phyloP scores from a whole-genome alignment of 2,888 invertebrate genomes.

The Amiota minor region DNA sequence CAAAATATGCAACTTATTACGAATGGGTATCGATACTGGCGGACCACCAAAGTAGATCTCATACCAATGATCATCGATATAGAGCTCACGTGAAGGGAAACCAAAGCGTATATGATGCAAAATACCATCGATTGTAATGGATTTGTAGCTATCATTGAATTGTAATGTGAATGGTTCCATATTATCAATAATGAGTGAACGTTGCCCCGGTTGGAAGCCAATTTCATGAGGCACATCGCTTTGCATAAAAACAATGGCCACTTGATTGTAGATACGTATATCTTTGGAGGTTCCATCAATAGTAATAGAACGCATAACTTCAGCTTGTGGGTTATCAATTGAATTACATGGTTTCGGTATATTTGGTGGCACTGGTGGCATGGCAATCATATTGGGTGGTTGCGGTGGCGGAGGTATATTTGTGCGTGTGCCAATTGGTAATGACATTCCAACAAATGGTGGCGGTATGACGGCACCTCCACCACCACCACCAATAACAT shows the following conservation, averaged over 20 bases:
- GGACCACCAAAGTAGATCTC: constrained; percentile 95
- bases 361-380: constrained; percentile 54
- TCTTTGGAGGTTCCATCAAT: constrained; percentile 88
- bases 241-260: constrained; percentile 87
- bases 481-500: constrained; percentile 52
- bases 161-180: constrained; percentile 79
- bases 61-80: constrained; percentile 90
- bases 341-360: constrained; percentile 67
- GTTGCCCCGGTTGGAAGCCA: constrained; percentile 85
- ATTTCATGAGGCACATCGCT: constrained; percentile 91
- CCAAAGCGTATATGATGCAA: constrained; percentile 88
- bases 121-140: constrained; percentile 82
- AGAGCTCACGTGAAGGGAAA: constrained; percentile 92
- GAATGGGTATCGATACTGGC: constrained; percentile 85
- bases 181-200: constrained; percentile 84
- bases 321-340: constrained; percentile 77
- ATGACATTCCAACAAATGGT: constrained; percentile 5
- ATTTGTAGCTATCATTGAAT: constrained; percentile 82
- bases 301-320: constrained; percentile 85
- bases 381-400: constrained; percentile 48
- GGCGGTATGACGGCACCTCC: constrained; percentile 33
- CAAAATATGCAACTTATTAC: constrained; percentile 83
- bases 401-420: constrained; percentile 52
- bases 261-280: constrained; percentile 87
- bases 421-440: constrained; percentile 12